Conservation (phyloP, 2,888 invertebrate genomes). For the Pyrgus malvae region DNA sequence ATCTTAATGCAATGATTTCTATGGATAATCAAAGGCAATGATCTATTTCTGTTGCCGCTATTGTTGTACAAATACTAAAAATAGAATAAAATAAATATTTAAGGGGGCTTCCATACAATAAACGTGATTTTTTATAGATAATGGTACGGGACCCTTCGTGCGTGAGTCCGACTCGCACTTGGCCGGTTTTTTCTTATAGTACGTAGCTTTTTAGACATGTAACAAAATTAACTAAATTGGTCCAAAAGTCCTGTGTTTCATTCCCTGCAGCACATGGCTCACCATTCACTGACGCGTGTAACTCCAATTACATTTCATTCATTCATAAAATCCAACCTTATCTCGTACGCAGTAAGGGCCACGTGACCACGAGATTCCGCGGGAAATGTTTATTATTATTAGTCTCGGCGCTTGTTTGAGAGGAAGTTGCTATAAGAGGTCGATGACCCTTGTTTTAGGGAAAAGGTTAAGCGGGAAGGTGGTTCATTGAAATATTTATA, state of each 20-base stretch:
- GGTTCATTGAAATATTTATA: conserved; percentile 22
- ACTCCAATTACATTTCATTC: conserved; percentile 17
- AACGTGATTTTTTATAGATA: no score
- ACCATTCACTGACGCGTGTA: conserved; percentile 7
- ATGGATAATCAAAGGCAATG: no score
- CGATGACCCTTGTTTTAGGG: conserved; percentile 20
- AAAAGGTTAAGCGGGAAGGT: conserved; percentile 18
- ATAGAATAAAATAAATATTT: no score
- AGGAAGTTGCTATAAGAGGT: conserved; percentile 22
- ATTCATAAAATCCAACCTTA: conserved; percentile 2
- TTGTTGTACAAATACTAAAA: no score
- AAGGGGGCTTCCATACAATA: not conserved
- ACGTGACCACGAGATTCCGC: not conserved
- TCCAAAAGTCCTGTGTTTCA: not conserved
- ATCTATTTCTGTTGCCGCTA: no score
- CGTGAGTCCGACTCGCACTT: no score
- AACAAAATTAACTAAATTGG: no score
- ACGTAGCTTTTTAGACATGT: no score
- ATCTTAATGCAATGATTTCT: no score
- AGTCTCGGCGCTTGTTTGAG: conserved; percentile 11
- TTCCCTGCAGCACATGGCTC: conserved; percentile 4
- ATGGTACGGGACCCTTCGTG: no score
- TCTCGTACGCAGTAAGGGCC: not conserved
- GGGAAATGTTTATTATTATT: conserved; percentile 22
- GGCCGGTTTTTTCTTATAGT: no score